phyloP scores from a whole-genome alignment of 2,797 vertebrate genomes.

The Sarcoramphus papa region DNA sequence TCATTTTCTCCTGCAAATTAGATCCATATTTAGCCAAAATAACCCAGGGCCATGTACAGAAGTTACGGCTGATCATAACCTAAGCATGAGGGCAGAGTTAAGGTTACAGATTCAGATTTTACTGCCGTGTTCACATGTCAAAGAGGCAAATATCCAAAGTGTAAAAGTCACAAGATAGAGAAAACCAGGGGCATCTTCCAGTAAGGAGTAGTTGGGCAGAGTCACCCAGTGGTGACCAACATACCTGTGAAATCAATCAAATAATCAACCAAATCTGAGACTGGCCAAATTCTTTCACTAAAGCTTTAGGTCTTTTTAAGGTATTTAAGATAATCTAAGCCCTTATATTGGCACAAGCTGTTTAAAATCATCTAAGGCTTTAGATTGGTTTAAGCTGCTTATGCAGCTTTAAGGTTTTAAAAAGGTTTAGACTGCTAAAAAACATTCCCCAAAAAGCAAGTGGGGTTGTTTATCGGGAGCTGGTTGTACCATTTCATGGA shows the following conservation, averaged over 20 bases:
- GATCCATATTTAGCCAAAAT: not conserved
- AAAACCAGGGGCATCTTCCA: not conserved
- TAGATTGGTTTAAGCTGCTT: conserved; percentile 57
- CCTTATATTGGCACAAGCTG: conserved; percentile 55
- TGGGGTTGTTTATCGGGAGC: not conserved
- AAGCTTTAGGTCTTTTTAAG: conserved; percentile 61
- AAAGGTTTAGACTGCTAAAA: conserved; percentile 50
- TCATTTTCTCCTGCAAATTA: not conserved
- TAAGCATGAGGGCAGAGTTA: not conserved
- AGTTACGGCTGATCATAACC: not conserved
- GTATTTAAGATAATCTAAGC: conserved; percentile 54
- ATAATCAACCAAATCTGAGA: not conserved
- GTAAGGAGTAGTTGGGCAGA: not conserved
- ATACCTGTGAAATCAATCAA: not conserved
- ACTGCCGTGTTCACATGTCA: not conserved
- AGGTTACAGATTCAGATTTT: not conserved
- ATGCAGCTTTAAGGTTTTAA: conserved; percentile 54
- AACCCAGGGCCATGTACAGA: not conserved
- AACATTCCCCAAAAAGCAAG: conserved; percentile 6
- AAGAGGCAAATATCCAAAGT: not conserved
- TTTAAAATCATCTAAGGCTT: conserved; percentile 65
- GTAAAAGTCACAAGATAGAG: not conserved
- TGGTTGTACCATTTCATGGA: not conserved
- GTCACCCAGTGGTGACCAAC: not conserved
- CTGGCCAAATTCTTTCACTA: not conserved